Base-by-base conservation (phyloP, 2,113 vertebrate genomes). In the Fregata magnificens region DNA sequence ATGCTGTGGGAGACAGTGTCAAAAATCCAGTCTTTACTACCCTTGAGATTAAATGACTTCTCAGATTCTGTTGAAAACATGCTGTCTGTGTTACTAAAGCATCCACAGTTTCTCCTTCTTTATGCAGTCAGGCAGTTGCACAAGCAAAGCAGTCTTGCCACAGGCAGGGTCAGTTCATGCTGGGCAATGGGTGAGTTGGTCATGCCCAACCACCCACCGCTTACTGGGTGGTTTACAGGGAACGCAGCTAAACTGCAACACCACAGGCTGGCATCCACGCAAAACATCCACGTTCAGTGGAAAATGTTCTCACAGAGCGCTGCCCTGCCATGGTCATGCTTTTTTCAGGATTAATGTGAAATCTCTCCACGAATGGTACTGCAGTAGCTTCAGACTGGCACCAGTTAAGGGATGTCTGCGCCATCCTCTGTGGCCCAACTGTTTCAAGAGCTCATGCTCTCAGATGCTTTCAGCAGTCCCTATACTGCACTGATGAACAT, bases 321-420 rank as follows among this genome's bases (percentile, higher is more conserved):
- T n/a, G 58, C 31, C 31, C 15, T 20, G 4, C 20, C 1, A 0
- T 1, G 11, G 32, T 8, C 15, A 5, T 2, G 1, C 2, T 29
- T 40, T 71, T 44, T 45, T 13, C 18, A 55, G 7, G 11, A 9
- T 22, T 38, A 29, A n/a, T 26, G 4, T 38, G 47, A 58, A 28
- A 32, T n/a, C 22, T 24, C 5, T 36, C 16, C 26, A 31, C 29
- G 25, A 6, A 5, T 3, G 22, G 17, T 10, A 31, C 29, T 4
- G 5, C 22, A 65, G 59, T 24, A 18, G 20, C 36, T 62, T 62
- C 36, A 36, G 44, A 25, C 8, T 34, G 65, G 11, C 26, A 53
- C 15, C 47, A 52, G 34, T 4, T 61, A 34, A 49, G 25, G 6
- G 11, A 6, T 42, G 12, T 44, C 26, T 28, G 12, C 45, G 45